Conservation (phyloP, 2,797 vertebrate genomes). For the Phrynocephalus vlangalii region DNA sequence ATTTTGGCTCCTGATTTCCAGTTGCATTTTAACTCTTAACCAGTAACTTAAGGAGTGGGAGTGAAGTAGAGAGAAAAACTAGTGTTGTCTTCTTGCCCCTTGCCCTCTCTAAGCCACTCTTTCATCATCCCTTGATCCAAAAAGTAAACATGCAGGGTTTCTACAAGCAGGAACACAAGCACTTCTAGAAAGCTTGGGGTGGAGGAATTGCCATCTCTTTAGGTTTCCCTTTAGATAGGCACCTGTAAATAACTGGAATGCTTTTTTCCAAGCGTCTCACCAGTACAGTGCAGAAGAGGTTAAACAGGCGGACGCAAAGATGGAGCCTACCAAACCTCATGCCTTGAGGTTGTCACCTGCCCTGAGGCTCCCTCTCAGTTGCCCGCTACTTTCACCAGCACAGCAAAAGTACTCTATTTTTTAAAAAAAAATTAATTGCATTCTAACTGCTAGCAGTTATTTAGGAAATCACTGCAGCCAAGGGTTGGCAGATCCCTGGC, state of each 20-base stretch:
- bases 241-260: background rate
- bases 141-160: background rate
- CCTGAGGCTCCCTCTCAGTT: slow-evolving; percentile 26
- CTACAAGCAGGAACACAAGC: background rate
- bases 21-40: background rate
- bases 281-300: background rate
- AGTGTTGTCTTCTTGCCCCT: background rate
- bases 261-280: background rate
- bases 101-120: too few species aligned
- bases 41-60: background rate
- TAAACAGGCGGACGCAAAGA: background rate
- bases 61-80: too few species aligned
- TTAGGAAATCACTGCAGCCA: slow-evolving; percentile 72
- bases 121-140: background rate
- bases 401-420: slow-evolving; percentile 48
- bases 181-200: background rate
- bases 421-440: slow-evolving; percentile 51
- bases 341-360: background rate
- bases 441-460: slow-evolving; percentile 74
- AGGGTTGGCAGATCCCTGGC: slow-evolving; percentile 72
- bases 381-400: slow-evolving; percentile 41
- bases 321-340: rapidly evolving
- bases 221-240: background rate
- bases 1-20: background rate
- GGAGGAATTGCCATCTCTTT: background rate